Evolutionary conservation across 2,888 invertebrate species (phyloP).

Genomic region (Chloroclystis v-ata): DNA sequence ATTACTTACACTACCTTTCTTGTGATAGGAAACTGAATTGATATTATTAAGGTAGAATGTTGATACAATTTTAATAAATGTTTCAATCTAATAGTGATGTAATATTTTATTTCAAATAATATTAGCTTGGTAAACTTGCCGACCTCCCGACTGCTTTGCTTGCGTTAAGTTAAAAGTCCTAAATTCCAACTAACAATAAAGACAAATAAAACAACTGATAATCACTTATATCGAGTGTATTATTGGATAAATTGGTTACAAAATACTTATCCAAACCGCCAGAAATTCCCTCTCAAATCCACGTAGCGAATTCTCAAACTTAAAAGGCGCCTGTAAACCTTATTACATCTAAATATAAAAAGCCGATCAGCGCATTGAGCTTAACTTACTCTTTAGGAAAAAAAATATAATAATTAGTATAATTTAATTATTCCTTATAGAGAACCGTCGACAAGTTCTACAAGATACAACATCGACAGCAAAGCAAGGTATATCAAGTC

Average conservation of each 20-base stretch:
- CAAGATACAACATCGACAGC: slow-evolving; percentile 28
- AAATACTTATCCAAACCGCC: slow-evolving; percentile 67
- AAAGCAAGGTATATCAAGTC: slow-evolving; percentile 20
- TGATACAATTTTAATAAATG: slow-evolving; percentile 51
- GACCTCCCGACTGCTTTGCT: neutral
- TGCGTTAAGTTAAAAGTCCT: too few relatives aligned
- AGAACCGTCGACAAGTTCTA: slow-evolving; percentile 33
- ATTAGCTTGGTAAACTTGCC: too few relatives aligned
- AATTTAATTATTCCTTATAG: slow-evolving; percentile 69
- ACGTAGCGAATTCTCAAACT: slow-evolving; percentile 57
- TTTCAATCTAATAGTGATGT: slow-evolving; percentile 35
- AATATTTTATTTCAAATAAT: neutral
- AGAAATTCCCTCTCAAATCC: slow-evolving; percentile 44
- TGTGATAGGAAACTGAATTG: slow-evolving; percentile 36
- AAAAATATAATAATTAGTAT: slow-evolving; percentile 71
- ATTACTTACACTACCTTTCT: slow-evolving; percentile 11
- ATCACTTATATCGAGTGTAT: slow-evolving; percentile 77
- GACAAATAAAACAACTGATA: slow-evolving; percentile 65
- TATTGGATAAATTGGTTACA: slow-evolving; percentile 77
- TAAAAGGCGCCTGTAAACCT: slow-evolving; percentile 59
- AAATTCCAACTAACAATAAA: too few relatives aligned
- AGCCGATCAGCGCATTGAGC: slow-evolving; percentile 71
- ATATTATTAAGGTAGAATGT: slow-evolving; percentile 38
- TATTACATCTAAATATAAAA: slow-evolving; percentile 71
- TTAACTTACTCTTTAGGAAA: slow-evolving; percentile 74